Evolutionary conservation across 2,113 vertebrate genomes (phyloP), one percentile per base, ranked within the genome.

Genomic region (Menidia beryllina): DNA sequence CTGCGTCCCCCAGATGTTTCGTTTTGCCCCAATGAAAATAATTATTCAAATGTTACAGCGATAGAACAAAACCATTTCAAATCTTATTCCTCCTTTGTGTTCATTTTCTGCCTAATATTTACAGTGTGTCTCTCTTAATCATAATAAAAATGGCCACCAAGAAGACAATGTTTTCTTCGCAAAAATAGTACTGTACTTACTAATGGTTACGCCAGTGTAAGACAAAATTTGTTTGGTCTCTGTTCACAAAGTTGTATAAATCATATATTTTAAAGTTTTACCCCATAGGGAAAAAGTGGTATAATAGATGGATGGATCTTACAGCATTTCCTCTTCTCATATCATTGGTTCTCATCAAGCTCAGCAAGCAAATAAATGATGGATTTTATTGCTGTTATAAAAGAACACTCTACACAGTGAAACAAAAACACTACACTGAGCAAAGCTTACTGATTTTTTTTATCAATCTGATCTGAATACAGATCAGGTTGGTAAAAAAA

Each of bases 241-340:
- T 63, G 52, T 23, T 57, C 34, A 13, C 14, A 7, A 49, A 21
- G 50, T n/a, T 34, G 12, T 68, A 70, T 79, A 34, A 63, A 69
- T 70, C 63, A 75, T 69, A 77, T 11, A 55, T 62, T n/a, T n/a
- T n/a, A n/a, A n/a, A n/a, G n/a, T n/a, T n/a, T n/a, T n/a, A n/a
- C n/a, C n/a, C n/a, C n/a, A n/a, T n/a, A n/a, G n/a, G n/a, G n/a
- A n/a, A n/a, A 7, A 49, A 21, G 50, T n/a, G 27, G 12, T 68
- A 70, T 79, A 34, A 63, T 67, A 67, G 63, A 75, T 69, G 75
- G 11, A 55, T 62, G 20, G 23, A 59, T 23, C 50, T 43, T 41
- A 45, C 49, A 59, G 53, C 5, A 67, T 14, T 47, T n/a, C 50
- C 20, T 69, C 23, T 24, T 14, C 41, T 64, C 52, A 36, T 64